Conservation (phyloP, 2,797 vertebrate species). For the Halcyon leucocephala region DNA sequence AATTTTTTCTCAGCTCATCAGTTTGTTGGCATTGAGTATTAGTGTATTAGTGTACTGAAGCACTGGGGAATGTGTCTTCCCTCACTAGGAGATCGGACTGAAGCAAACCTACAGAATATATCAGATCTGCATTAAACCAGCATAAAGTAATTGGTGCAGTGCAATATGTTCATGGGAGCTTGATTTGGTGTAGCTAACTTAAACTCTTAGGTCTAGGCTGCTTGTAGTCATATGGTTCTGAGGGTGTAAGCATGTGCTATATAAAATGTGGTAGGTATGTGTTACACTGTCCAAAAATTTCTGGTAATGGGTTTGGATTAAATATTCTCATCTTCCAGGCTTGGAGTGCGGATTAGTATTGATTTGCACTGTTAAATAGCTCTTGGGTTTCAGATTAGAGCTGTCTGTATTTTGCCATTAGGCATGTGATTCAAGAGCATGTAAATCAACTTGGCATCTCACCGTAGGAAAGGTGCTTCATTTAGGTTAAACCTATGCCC, state of each 20-base stretch:
- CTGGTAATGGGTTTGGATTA: not conserved
- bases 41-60: not conserved
- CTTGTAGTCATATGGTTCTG: not conserved
- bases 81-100: not conserved
- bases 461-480: not conserved
- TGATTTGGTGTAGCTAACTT: not conserved
- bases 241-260: not conserved
- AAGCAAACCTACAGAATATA: not conserved
- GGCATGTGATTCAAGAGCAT: not conserved
- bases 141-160: not conserved
- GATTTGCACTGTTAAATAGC: not conserved
- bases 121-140: not conserved
- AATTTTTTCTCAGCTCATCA: not conserved
- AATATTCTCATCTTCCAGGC: not conserved
- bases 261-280: not conserved
- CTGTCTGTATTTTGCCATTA: not conserved
- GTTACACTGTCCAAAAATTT: not conserved
- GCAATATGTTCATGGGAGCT: not conserved
- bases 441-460: slow-evolving; percentile 1
- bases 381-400: not conserved
- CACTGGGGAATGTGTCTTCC: not conserved
- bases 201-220: not conserved
- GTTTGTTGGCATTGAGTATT: not conserved
- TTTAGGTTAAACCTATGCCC: not conserved
- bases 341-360: not conserved